A percentile compares a stretch with the other conserved stretches of the same genome.
phyloP scores from a whole-genome alignment of 1,140 invertebrate genomes.

The Popillia japonica region DNA sequence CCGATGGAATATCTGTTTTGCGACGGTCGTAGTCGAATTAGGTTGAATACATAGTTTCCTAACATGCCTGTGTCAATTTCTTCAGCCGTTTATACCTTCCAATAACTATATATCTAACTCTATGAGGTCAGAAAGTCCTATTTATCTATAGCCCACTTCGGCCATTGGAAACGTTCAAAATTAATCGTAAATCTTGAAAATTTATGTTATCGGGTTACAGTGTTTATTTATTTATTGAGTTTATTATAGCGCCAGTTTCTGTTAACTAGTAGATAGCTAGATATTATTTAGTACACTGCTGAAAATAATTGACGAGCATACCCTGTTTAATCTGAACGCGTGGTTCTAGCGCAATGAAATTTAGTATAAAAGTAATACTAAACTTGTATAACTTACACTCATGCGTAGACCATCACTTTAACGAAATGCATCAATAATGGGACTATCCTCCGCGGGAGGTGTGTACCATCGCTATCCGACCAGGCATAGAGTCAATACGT shows the following conservation, averaged over 20 bases:
- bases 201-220: background rate
- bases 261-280: background rate
- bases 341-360: too few species aligned
- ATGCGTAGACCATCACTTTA: too few species aligned
- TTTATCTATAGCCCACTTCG: background rate
- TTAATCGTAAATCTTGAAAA: background rate
- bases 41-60: background rate
- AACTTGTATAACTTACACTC: too few species aligned
- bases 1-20: background rate
- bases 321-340: too few species aligned
- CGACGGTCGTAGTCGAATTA: background rate
- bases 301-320: too few species aligned
- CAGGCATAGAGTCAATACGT: too few species aligned
- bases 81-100: background rate
- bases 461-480: too few species aligned
- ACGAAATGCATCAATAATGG: too few species aligned
- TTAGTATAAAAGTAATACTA: too few species aligned
- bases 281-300: background rate
- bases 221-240: background rate
- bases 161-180: background rate
- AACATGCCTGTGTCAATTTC: background rate
- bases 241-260: background rate
- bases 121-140: background rate
- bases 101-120: too few species aligned
- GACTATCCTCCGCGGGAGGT: too few species aligned